Evolutionary conservation across 2,797 vertebrate species (phyloP).

Genomic region (Macropus fuliginosus): DNA sequence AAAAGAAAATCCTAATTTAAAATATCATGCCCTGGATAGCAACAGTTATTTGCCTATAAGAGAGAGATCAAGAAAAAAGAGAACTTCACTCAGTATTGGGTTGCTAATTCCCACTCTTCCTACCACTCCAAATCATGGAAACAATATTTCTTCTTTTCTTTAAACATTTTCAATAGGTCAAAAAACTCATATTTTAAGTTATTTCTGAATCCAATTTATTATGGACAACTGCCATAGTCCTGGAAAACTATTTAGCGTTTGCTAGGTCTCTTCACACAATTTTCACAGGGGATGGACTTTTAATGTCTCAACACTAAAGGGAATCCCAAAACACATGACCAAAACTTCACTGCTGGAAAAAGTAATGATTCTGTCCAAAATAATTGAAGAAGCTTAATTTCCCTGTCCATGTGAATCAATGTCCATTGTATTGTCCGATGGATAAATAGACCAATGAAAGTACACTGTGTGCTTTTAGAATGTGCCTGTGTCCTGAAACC

Average conservation of each 20-base stretch:
- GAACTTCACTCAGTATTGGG: background rate
- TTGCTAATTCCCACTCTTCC: background rate
- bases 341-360: background rate
- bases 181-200: background rate
- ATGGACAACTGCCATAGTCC: background rate
- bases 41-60: background rate
- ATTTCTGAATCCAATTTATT: background rate
- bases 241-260: no score
- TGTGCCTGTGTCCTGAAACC: background rate
- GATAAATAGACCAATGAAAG: background rate
- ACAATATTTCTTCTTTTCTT: background rate
- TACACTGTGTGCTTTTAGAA: background rate
- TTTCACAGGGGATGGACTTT: background rate
- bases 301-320: no score
- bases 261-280: background rate
- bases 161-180: background rate
- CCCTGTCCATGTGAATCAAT: background rate
- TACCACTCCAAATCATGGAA: background rate
- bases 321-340: background rate
- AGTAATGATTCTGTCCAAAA: no score
- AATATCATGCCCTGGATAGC: background rate
- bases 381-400: background rate
- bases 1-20: background rate
- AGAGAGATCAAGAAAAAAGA: background rate
- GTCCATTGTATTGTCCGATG: fast-evolving